A percentile compares a stretch with the other conserved stretches of the same genome.
Evolutionary conservation across 2,113 vertebrate genomes (phyloP).

Genomic region (Corvus cornix): DNA sequence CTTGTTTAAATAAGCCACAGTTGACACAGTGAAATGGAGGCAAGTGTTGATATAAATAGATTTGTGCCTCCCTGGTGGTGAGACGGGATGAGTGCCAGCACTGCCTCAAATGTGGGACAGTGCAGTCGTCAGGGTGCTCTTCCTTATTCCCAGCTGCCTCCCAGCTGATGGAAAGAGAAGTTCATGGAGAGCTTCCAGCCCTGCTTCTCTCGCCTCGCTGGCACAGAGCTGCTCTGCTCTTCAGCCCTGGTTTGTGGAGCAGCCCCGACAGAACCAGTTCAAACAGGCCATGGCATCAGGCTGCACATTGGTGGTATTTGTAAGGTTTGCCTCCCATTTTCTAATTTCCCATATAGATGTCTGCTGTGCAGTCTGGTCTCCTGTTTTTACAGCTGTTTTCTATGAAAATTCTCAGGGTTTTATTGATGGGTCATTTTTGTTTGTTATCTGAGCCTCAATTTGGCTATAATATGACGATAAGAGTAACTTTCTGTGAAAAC

Average conservation of each 20-base stretch:
- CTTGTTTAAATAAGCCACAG: background rate
- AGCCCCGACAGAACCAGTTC: background rate
- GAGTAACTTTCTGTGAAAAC: conserved; percentile 3
- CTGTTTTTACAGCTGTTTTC: conserved; percentile 49
- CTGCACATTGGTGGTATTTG: background rate
- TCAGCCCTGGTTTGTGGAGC: background rate
- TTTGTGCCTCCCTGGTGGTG: conserved; percentile 1
- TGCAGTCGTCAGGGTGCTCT: background rate
- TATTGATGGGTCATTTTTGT: conserved; percentile 26
- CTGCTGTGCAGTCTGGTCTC: background rate
- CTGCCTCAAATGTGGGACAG: background rate
- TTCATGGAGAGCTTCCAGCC: background rate
- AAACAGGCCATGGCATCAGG: background rate
- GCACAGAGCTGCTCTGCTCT: background rate
- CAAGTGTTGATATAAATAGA: conserved; percentile 20
- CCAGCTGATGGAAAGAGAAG: background rate
- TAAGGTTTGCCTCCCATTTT: background rate
- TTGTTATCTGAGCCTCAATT: conserved; percentile 1
- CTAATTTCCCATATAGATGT: background rate
- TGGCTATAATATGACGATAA: background rate
- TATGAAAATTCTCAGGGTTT: conserved; percentile 40
- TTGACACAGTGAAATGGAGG: conserved; percentile 13
- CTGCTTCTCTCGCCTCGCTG: fast-evolving
- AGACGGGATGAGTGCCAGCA: background rate
- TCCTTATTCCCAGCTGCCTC: background rate